Evolutionary conservation across 2,113 vertebrate species (phyloP).

Genomic region (Spizaetus ornatus): DNA sequence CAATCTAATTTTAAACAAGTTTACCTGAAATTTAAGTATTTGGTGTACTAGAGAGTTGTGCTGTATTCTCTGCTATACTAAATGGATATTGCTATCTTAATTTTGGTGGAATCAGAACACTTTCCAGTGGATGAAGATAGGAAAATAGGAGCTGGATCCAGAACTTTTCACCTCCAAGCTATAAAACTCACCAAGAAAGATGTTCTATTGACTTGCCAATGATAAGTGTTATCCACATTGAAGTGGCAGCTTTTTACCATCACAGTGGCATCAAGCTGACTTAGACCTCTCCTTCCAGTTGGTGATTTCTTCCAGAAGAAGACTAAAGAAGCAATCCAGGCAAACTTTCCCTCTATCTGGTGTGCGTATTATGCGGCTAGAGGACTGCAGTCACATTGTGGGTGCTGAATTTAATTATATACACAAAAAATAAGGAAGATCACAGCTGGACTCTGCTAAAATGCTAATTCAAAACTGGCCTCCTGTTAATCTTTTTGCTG

Average conservation of each 20-base stretch:
- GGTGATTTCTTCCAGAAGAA: neutral
- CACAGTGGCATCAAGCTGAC: neutral
- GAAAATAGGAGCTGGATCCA: neutral
- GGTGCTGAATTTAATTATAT: neutral
- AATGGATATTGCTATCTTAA: neutral
- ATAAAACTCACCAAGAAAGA: neutral
- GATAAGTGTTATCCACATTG: neutral
- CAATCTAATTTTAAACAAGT: neutral
- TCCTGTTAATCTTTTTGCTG: neutral
- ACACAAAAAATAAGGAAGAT: neutral
- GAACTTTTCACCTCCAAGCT: neutral
- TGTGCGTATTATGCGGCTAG: rapidly evolving
- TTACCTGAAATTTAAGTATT: neutral
- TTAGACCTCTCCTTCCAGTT: neutral
- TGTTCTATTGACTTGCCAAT: neutral
- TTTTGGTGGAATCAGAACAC: neutral
- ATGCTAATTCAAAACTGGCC: neutral
- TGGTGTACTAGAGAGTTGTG: neutral
- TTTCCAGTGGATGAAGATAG: neutral
- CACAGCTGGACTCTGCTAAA: neutral
- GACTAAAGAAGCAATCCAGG: neutral
- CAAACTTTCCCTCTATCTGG: neutral
- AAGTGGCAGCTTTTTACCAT: neutral
- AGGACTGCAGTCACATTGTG: neutral
- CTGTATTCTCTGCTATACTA: neutral